Evolutionary conservation across 1,140 invertebrate species (phyloP).

Genomic region (Zaprionus inermis): DNA sequence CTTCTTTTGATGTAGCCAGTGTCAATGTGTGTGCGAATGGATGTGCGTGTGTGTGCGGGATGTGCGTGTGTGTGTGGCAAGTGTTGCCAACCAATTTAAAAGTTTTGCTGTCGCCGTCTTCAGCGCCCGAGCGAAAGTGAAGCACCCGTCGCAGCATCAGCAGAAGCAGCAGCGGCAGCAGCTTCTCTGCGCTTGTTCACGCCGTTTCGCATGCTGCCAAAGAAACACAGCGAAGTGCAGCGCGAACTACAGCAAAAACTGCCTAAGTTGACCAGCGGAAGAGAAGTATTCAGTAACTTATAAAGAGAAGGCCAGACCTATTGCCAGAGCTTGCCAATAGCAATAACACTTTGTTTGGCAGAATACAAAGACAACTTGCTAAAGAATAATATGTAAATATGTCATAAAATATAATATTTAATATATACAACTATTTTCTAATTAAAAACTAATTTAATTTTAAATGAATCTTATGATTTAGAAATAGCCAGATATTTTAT

Average conservation of each 20-base stretch:
- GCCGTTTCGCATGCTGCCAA: conserved; percentile 66
- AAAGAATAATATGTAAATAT: too few species aligned
- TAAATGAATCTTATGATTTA: too few species aligned
- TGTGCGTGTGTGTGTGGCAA: conserved; percentile 51
- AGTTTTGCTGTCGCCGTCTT: conserved; percentile 70
- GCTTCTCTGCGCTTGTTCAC: conserved; percentile 49
- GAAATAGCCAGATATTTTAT: too few species aligned
- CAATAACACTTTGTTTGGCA: neutral
- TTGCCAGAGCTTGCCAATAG: neutral
- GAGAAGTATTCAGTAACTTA: neutral
- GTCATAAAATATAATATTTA: too few species aligned
- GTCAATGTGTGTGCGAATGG: conserved; percentile 25
- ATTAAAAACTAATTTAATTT: too few species aligned
- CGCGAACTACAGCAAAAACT: conserved; percentile 12
- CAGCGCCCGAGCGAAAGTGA: conserved; percentile 66
- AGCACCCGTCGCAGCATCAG: conserved; percentile 50
- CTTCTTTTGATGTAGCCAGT: conserved; percentile 25
- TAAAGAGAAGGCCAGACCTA: neutral
- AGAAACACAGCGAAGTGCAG: conserved; percentile 67
- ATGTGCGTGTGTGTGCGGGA: conserved; percentile 12
- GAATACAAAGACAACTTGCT: neutral
- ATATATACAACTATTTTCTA: too few species aligned
- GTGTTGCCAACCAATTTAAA: conserved; percentile 83
- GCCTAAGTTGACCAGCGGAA: conserved; percentile 8
- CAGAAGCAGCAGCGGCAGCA: neutral